A percentile compares a stretch with the other conserved stretches of the same genome.
phyloP scores from a whole-genome alignment of 2,888 invertebrate species.

The Epinotia ramella region DNA sequence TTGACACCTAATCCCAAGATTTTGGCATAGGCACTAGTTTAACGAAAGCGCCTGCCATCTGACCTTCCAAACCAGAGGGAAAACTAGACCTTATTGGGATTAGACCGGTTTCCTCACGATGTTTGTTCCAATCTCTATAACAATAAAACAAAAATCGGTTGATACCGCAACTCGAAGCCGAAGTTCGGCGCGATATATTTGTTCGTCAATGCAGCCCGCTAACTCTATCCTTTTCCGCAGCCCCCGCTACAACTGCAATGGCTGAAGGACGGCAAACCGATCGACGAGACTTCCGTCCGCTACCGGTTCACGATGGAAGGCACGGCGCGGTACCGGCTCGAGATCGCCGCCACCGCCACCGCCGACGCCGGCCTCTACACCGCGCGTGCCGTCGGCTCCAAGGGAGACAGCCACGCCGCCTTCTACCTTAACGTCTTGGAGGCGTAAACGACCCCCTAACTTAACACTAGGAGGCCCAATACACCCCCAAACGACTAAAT shows the following conservation, averaged over 20 bases:
- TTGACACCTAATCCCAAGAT: no score
- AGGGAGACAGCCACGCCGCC: constrained; percentile 93
- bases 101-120: no score
- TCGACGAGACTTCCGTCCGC: constrained; percentile 91
- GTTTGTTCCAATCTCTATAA: no score
- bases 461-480: not conserved
- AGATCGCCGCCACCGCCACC: constrained; percentile 89
- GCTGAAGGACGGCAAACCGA: constrained; percentile 96
- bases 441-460: constrained; percentile 58
- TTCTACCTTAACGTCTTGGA: constrained; percentile 93
- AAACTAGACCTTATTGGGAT: no score
- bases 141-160: no score
- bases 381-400: constrained; percentile 93
- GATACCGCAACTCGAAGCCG: no score
- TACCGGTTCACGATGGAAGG: constrained; percentile 94
- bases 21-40: no score
- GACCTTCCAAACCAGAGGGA: no score
- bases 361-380: constrained; percentile 95
- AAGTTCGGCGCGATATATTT: no score
- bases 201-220: not conserved
- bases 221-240: constrained; percentile 55
- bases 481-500: constrained; percentile 1
- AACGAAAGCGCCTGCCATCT: no score
- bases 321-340: constrained; percentile 91
- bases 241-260: constrained; percentile 90